phyloP scores from a whole-genome alignment of 2,797 vertebrate species.

The Percopsis omiscomaycus region DNA sequence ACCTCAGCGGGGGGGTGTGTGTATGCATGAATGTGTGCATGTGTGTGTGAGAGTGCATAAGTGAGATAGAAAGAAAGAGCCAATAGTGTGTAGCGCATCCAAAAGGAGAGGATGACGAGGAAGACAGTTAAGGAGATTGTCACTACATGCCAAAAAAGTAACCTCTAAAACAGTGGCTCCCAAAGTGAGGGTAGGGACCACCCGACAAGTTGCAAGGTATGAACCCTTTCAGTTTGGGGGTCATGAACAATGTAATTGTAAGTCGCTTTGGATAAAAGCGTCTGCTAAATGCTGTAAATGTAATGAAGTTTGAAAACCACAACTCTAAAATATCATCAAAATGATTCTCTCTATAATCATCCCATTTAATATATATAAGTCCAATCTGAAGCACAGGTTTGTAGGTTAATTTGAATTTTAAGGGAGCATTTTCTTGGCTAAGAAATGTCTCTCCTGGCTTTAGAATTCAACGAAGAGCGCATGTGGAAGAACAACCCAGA shows the following conservation, averaged over 20 bases:
- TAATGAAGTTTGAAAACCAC: slow-evolving; percentile 17
- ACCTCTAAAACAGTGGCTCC: background rate
- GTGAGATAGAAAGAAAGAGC: slow-evolving; percentile 23
- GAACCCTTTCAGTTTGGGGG: no score
- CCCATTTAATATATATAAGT: slow-evolving; percentile 47
- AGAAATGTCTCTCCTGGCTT: slow-evolving; percentile 43
- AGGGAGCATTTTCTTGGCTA: slow-evolving; percentile 5
- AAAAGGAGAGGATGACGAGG: slow-evolving; percentile 52
- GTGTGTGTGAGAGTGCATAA: slow-evolving; percentile 40
- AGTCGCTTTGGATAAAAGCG: no score
- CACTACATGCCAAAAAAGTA: slow-evolving; percentile 45
- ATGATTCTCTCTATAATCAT: slow-evolving; percentile 50
- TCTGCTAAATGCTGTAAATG: no score
- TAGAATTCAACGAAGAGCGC: slow-evolving; percentile 40
- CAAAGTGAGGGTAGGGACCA: background rate
- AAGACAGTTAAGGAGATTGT: slow-evolving; percentile 60
- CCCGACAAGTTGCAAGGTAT: no score
- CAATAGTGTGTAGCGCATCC: slow-evolving; percentile 22
- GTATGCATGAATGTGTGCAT: slow-evolving; percentile 26
- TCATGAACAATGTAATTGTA: no score
- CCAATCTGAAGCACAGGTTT: slow-evolving; percentile 41
- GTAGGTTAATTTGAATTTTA: slow-evolving; percentile 50
- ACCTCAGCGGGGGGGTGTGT: slow-evolving; percentile 67
- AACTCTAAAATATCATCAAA: slow-evolving; percentile 27
- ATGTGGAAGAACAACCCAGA: slow-evolving; percentile 17